Evolutionary conservation across 2,797 vertebrate genomes (phyloP).

Genomic region (Paramormyrops hopkinsi): DNA sequence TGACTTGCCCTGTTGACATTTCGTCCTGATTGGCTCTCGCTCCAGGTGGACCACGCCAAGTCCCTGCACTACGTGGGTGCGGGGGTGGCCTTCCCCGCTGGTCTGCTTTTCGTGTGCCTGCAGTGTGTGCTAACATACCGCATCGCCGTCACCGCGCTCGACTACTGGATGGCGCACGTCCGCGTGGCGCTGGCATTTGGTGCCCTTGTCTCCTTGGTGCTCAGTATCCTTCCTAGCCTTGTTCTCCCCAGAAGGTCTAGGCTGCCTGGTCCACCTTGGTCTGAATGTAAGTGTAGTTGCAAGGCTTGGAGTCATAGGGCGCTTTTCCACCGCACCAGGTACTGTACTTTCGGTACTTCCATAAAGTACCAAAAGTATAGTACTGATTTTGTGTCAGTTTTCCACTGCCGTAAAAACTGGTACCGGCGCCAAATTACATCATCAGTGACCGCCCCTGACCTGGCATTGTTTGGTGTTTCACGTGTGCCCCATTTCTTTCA

Average conservation of each 20-base stretch:
- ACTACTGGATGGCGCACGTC: constrained; percentile 81
- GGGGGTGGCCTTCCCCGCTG: constrained; percentile 78
- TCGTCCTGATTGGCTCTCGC: background rate
- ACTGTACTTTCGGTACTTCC: too few species aligned
- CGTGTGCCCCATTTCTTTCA: too few species aligned
- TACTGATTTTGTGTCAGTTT: too few species aligned
- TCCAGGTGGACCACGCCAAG: constrained; percentile 84
- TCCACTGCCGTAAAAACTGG: too few species aligned
- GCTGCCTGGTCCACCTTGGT: background rate
- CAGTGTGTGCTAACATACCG: constrained; percentile 84
- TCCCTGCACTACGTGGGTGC: constrained; percentile 85
- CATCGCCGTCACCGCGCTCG: constrained; percentile 68
- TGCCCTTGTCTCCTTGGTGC: constrained; percentile 75
- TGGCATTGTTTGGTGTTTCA: too few species aligned
- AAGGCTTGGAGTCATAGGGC: background rate
- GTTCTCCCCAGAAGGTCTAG: background rate
- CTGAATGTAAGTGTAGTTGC: background rate
- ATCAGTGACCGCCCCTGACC: too few species aligned
- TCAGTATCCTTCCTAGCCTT: constrained; percentile 76
- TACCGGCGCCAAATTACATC: too few species aligned
- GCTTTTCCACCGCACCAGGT: too few species aligned
- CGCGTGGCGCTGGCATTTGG: constrained; percentile 71
- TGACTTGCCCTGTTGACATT: background rate
- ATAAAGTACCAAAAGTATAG: too few species aligned
- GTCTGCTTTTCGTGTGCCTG: constrained; percentile 83